Evolutionary conservation across 2,797 vertebrate species (phyloP).

Genomic region (Galagoides demidoff): DNA sequence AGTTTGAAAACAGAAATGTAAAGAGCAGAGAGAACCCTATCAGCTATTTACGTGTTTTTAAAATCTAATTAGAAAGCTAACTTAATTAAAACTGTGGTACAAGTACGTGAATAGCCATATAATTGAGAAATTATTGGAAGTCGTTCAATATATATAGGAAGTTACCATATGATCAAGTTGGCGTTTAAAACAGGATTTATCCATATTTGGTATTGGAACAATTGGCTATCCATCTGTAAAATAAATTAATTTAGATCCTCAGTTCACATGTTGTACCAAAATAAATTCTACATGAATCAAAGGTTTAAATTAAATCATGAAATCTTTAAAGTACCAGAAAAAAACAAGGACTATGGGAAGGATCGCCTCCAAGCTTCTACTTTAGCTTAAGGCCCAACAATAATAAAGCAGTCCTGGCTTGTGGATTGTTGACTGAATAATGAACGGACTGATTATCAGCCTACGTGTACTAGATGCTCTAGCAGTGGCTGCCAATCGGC

Average conservation of each 20-base stretch:
- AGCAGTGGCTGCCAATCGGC: not conserved
- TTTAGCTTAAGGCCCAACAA: not conserved
- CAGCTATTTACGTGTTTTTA: constrained; percentile 51
- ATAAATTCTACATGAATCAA: constrained; percentile 69
- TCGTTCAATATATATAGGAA: constrained; percentile 65
- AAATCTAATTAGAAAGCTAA: constrained; percentile 59
- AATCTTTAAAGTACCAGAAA: constrained; percentile 61
- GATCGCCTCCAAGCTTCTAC: not conserved
- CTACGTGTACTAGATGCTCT: not conserved
- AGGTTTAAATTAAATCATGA: constrained; percentile 72
- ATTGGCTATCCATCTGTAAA: constrained; percentile 76
- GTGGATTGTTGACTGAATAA: not conserved
- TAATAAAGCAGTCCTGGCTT: not conserved
- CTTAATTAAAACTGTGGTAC: constrained; percentile 58
- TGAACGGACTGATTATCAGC: not conserved
- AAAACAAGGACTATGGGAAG: not conserved
- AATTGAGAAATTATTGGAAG: constrained; percentile 71
- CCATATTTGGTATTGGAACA: constrained; percentile 75
- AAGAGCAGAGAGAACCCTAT: constrained; percentile 30
- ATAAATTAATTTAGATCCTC: constrained; percentile 78
- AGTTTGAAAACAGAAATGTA: constrained; percentile 62
- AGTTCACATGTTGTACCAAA: constrained; percentile 78
- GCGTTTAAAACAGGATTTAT: constrained; percentile 74
- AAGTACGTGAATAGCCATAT: constrained; percentile 48
- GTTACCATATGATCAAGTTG: constrained; percentile 73